Percentiles rank a stretch among this genome's conserved stretches.
Conservation (phyloP, 2,888 invertebrate species). For the Caenorhabditis wallacei region DNA sequence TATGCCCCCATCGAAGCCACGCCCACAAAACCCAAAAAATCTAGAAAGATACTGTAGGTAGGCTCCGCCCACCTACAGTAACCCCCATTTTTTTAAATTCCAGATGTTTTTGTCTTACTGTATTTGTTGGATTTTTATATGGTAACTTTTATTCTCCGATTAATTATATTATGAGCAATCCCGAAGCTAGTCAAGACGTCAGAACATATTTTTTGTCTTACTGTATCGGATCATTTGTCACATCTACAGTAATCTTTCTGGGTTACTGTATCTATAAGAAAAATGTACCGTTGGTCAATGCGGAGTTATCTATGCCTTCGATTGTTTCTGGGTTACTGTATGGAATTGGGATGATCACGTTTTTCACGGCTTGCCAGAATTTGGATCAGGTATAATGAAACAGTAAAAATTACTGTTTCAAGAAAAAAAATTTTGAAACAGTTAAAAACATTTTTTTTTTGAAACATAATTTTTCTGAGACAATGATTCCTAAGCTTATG, state of each 20-base stretch:
- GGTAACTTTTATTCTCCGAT: slow-evolving; percentile 74
- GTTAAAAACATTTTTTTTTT: too few relatives aligned
- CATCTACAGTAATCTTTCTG: slow-evolving; percentile 84
- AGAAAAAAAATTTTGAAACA: too few relatives aligned
- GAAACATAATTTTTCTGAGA: too few relatives aligned
- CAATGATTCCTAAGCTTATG: too few relatives aligned
- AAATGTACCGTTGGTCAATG: slow-evolving; percentile 72
- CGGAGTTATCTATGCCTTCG: slow-evolving; percentile 71
- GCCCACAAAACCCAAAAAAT: too few relatives aligned
- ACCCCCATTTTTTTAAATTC: too few relatives aligned
- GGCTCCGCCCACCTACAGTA: neutral
- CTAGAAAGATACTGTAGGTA: too few relatives aligned
- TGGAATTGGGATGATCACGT: slow-evolving; percentile 67
- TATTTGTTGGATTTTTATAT: slow-evolving; percentile 71
- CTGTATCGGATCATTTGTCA: slow-evolving; percentile 84
- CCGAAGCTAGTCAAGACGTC: slow-evolving; percentile 70
- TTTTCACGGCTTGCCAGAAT: slow-evolving; percentile 74
- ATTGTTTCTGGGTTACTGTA: slow-evolving; percentile 69
- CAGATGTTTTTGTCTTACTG: slow-evolving; percentile 65
- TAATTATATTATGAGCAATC: slow-evolving; percentile 66
- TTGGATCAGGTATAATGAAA: slow-evolving; percentile 68
- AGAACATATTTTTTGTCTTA: slow-evolving; percentile 84
- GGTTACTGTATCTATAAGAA: slow-evolving; percentile 64
- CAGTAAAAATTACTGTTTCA: too few relatives aligned
- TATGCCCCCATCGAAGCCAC: too few relatives aligned